Base-by-base conservation (phyloP, 2,113 vertebrate genomes). In the Origma solitaria region DNA sequence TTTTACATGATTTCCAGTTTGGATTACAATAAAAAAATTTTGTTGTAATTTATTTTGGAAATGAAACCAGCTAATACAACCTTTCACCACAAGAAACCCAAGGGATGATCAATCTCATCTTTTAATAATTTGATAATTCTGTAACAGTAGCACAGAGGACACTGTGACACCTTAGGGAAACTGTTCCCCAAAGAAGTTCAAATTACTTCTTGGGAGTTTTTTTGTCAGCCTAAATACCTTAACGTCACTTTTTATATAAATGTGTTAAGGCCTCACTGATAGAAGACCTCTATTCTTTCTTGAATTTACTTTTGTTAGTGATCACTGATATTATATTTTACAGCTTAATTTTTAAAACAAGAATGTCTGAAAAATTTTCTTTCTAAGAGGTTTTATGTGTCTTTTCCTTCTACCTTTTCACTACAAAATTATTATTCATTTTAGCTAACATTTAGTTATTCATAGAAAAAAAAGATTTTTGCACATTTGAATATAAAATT, bases 201-300 rank as follows among this genome's bases (percentile, higher is more conserved):
- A 44, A 76, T 25, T 80, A 28, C 3, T 40, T 37, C 1, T 9
- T 47, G 40, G 15, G 11, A 33, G 5, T 4, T 3, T 69, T n/a
- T 75, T 42, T 7, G 17, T 31, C 1, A n/a, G 5, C 5, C 12
- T 61, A 45, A 40, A 35, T 57, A 49, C 3, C 18, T 38, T 58
- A 31, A 56, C 72, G 27, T 35, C 21, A 57, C 1, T 7, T 68
- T 71, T 88, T 58, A 7, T 14, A 23, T 11, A 72, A 38, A 47
- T 2, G 3, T 2, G 0, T 4, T 25, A 53, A 50, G 11, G 3
- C 14, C 3, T 4, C 1, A 2, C n/a, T 47, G 25, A 56, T 27
- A 57, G 33, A 62, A 56, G 6, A 2, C 4, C 9, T 35, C 33
- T 47, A 18, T 80, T 68, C 14, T 54, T 35, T 49, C 14, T 58